Percentiles rank a stretch among this genome's conserved stretches.
These are phyloP conservation scores for Suricata suricatta DNA, from an alignment of 2,113 vertebrate genomes.

Conservation along the genomic window DNA sequence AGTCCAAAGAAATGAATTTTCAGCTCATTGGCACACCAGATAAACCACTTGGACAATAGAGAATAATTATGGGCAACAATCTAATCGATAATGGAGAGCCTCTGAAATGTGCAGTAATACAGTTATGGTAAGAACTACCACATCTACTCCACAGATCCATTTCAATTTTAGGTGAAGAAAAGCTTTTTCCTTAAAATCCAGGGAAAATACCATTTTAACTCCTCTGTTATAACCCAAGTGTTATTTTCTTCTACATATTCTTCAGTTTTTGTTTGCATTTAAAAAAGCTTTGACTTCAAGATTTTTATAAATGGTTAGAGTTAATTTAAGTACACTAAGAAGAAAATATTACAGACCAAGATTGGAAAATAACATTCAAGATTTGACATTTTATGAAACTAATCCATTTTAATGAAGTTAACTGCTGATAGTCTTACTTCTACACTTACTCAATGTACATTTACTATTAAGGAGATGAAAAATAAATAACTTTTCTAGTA, in stretches of 20 bases:
- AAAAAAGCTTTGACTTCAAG: background rate
- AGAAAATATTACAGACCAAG: conserved; percentile 18
- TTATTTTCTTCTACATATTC: background rate
- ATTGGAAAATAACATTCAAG: conserved; percentile 42
- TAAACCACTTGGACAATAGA: background rate
- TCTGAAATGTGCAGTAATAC: background rate
- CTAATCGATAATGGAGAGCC: background rate
- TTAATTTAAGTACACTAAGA: conserved; percentile 16
- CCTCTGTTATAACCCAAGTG: background rate
- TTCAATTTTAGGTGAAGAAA: background rate
- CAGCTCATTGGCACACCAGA: background rate
- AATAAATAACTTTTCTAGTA: conserved; percentile 26
- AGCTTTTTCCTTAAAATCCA: background rate
- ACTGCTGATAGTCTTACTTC: background rate
- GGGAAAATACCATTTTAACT: background rate
- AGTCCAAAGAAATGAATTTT: conserved; percentile 67
- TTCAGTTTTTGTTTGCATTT: conserved; percentile 38
- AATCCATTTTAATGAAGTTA: background rate
- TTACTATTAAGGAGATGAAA: background rate
- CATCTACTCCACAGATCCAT: background rate
- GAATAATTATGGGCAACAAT: background rate
- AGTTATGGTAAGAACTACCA: background rate
- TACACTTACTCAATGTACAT: background rate
- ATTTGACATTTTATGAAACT: conserved; percentile 2
- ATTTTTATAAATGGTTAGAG: background rate